phyloP scores from a whole-genome alignment of 2,888 invertebrate genomes.

The Fragum sueziense region DNA sequence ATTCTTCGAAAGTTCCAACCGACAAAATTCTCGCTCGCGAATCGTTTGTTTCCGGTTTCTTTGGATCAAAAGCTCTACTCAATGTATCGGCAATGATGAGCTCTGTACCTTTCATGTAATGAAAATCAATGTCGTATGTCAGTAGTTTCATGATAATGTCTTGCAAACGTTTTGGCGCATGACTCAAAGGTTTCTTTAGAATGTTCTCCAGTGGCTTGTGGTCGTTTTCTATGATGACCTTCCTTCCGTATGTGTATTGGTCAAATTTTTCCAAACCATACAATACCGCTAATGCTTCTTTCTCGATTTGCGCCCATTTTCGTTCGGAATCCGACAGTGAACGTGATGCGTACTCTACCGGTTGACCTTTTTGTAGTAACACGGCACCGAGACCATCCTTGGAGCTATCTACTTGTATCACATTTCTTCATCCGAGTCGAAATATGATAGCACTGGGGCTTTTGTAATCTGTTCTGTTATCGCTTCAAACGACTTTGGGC shows the following conservation, averaged over 20 bases:
- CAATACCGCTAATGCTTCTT: slow-evolving; percentile 50
- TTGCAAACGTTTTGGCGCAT: slow-evolving; percentile 52
- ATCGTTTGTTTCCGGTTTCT: not conserved
- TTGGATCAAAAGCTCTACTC: slow-evolving; percentile 36
- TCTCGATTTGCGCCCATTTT: slow-evolving; percentile 65
- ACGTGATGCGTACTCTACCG: slow-evolving; percentile 58
- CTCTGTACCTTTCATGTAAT: slow-evolving; percentile 41
- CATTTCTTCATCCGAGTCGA: slow-evolving; percentile 48
- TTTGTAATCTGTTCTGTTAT: slow-evolving; percentile 47
- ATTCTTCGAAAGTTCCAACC: too few species aligned
- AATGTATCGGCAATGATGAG: slow-evolving; percentile 50
- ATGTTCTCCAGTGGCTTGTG: too few species aligned
- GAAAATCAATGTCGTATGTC: slow-evolving; percentile 55
- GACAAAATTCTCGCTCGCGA: not conserved
- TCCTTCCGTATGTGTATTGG: too few species aligned
- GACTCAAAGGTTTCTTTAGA: slow-evolving; percentile 40
- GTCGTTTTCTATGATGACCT: too few species aligned
- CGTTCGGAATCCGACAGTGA: slow-evolving; percentile 49
- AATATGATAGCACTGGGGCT: slow-evolving; percentile 51
- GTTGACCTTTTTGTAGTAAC: slow-evolving; percentile 58
- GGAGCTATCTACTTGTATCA: slow-evolving; percentile 61
- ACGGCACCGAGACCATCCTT: slow-evolving; percentile 52
- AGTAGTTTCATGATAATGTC: slow-evolving; percentile 54
- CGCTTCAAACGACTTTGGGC: slow-evolving; percentile 40
- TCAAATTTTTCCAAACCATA: too few species aligned